phyloP scores from a whole-genome alignment of 2,113 vertebrate species.

The Donacobius atricapilla region DNA sequence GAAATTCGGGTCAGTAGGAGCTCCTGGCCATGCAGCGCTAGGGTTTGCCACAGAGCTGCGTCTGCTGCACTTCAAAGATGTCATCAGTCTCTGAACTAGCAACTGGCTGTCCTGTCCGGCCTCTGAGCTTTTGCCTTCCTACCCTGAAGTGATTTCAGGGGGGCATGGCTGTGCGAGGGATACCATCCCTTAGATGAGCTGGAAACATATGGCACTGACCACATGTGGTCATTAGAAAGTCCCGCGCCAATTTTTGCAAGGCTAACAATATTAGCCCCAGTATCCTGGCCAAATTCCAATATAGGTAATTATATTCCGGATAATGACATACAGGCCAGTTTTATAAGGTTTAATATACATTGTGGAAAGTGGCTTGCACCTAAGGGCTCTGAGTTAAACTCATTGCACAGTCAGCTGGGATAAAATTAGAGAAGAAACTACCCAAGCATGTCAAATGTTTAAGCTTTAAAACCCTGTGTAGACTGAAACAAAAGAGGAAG shows the following conservation, averaged over 20 bases:
- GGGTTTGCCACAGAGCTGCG: not conserved
- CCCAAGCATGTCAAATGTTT: conserved; percentile 71
- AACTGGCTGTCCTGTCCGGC: not conserved
- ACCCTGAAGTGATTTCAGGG: not conserved
- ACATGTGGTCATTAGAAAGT: conserved; percentile 60
- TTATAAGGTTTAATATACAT: conserved; percentile 63
- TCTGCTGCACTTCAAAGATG: not conserved
- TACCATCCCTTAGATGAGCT: not conserved
- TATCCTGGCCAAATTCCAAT: conserved; percentile 66
- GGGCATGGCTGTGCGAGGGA: not conserved
- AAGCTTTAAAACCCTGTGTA: conserved; percentile 66
- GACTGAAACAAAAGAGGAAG: conserved; percentile 71
- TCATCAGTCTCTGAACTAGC: not conserved
- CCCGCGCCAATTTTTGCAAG: conserved; percentile 61
- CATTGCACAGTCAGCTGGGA: conserved; percentile 66
- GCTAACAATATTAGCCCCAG: conserved; percentile 67
- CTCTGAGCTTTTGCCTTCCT: not conserved
- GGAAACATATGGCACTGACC: conserved; percentile 57
- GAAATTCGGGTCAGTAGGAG: not conserved
- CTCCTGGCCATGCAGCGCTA: not conserved
- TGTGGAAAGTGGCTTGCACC: conserved; percentile 49
- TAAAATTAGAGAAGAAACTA: conserved; percentile 73
- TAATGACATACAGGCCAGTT: conserved; percentile 56
- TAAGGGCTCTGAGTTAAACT: conserved; percentile 64
- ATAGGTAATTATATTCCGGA: conserved; percentile 59